Conservation (phyloP, 2,888 invertebrate genomes). For the Nasonia oneida region DNA sequence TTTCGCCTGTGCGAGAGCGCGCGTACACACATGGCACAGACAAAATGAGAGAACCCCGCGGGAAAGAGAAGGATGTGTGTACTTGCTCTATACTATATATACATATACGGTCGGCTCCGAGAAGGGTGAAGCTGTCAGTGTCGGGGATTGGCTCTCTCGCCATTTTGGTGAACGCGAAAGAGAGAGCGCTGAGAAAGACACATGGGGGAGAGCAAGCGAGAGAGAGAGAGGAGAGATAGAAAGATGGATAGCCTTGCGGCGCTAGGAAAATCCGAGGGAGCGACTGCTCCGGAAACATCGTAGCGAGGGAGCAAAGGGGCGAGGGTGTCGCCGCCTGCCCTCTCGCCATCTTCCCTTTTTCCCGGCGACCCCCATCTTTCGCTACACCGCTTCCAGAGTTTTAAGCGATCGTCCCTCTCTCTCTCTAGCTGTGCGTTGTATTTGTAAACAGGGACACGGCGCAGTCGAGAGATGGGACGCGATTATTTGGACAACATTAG, state of each 20-base stretch:
- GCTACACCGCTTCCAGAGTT: background rate
- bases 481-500: slow-evolving; percentile 43
- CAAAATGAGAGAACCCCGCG: slow-evolving; percentile 41
- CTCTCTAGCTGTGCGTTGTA: slow-evolving; percentile 5
- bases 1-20: background rate
- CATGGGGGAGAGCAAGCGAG: slow-evolving; percentile 38
- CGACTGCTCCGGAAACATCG: slow-evolving; percentile 58
- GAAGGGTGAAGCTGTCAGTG: slow-evolving; percentile 62
- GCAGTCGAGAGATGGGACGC: background rate
- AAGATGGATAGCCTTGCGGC: slow-evolving; percentile 15
- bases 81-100: background rate
- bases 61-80: slow-evolving; percentile 60
- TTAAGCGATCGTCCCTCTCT: slow-evolving; percentile 21
- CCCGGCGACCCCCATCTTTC: slow-evolving; percentile 1
- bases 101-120: background rate
- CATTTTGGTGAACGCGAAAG: slow-evolving; percentile 75
- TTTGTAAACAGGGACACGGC: slow-evolving; percentile 49
- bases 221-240: slow-evolving; percentile 11
- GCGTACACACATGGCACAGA: slow-evolving; percentile 51
- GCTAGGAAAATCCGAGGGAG: slow-evolving; percentile 45
- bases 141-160: slow-evolving; percentile 71
- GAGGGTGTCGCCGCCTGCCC: slow-evolving; percentile 51
- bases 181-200: slow-evolving; percentile 52
- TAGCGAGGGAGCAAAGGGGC: slow-evolving; percentile 13
- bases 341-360: slow-evolving; percentile 29